Evolutionary conservation across 1,140 invertebrate species (phyloP), one percentile per base, ranked within the genome.

Genomic region (Wasmannia auropunctata): DNA sequence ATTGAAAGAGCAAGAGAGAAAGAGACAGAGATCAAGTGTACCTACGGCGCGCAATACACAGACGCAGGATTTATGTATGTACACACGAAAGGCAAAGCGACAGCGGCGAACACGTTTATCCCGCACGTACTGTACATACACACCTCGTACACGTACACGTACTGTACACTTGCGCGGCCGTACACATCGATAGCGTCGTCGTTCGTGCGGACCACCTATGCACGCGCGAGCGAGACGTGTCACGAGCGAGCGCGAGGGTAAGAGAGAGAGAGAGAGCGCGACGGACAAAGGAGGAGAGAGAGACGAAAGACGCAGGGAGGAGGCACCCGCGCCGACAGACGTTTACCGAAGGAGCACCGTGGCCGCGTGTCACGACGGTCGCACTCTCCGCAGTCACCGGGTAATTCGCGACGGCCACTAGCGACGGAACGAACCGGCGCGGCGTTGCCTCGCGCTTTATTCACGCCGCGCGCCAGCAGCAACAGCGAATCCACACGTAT

Each of bases 161-260:
- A 22, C 25, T 40, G 51, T 40, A 70, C 63, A 69, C 6, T 51
- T 25, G 5, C n/a, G 19, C 19, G 34, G 11, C 16, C 40, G 43
- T 25, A 81, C 46, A 43, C 77, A 70, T 81, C 79, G 49, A 81
- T 63, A 63, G 37, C 74, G 34, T 60, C 28, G 56, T 40, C n/a
- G 22, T 40, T 40, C 51, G 72, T 43, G 85, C 58, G 87, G 49
- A 87, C n/a, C 67, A 60, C 72, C 79, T 79, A 51, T 74, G 88
- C 74, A 84, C 77, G 79, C 85, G 58, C 87, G 83, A 77, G 72
- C 22, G 25, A 67, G 77, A 85, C 85, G 89, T 86, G 81, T 56
- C 79, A 84, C 74, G 79, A 77, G 54, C 87, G 83, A 81, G 51
- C 31, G 80, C 34, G 14, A 8, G n/a, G 19, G 72, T 16, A 19